Conservation (phyloP, 92 coral and sea anemone genomes). For the Epizoanthus rinbou region DNA sequence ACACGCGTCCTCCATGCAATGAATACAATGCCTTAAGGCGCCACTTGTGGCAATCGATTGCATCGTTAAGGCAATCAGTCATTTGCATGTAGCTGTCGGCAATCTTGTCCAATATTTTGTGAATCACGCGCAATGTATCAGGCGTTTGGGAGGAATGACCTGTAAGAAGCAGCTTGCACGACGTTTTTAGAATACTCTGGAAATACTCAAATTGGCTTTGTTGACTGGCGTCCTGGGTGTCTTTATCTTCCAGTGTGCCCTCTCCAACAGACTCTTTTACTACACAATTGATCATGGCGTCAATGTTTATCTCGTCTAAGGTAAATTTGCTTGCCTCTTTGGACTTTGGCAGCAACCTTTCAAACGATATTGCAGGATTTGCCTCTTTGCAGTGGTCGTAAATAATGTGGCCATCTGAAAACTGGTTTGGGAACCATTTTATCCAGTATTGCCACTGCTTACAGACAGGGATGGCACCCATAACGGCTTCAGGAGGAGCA, state of each 20-base stretch:
- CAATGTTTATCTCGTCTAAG: conserved; percentile 7
- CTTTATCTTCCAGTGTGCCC: not conserved
- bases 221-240: not conserved
- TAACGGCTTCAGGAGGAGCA: conserved; percentile 21
- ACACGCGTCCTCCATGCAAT: not conserved
- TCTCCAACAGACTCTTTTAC: conserved; percentile 15
- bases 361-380: not conserved
- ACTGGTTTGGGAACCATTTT: conserved; percentile 32
- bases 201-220: not conserved
- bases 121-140: not conserved
- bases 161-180: conserved; percentile 5
- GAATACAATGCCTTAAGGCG: not conserved
- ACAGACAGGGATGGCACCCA: not conserved
- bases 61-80: not conserved
- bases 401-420: conserved; percentile 21
- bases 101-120: not conserved
- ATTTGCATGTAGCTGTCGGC: not conserved
- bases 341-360: conserved; percentile 34
- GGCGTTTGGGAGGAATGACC: not conserved
- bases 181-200: not conserved
- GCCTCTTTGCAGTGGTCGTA: not conserved
- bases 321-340: conserved; percentile 18
- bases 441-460: conserved; percentile 16
- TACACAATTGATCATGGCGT: conserved; percentile 17
- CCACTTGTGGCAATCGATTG: conserved; percentile 2